Conservation (phyloP, 1,140 invertebrate genomes). For the Drosophila parvula region DNA sequence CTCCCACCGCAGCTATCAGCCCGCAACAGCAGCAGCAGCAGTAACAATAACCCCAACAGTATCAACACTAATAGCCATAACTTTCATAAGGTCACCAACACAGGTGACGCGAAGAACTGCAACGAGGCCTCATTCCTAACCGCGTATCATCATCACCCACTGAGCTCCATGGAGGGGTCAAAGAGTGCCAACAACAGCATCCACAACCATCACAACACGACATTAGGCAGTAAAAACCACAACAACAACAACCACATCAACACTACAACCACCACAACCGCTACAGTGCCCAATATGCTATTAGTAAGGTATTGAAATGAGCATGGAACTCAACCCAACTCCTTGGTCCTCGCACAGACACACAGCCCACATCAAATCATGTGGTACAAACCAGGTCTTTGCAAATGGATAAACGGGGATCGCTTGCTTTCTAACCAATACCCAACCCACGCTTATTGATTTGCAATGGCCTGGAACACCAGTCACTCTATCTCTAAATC, state of each 20-base stretch:
- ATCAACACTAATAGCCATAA: constrained; percentile 41
- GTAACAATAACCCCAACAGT: constrained; percentile 29
- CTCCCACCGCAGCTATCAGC: constrained; percentile 54
- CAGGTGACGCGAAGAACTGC: constrained; percentile 32
- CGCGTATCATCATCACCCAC: constrained; percentile 32
- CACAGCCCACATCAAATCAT: constrained; percentile 17
- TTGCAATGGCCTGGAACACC: constrained; percentile 38
- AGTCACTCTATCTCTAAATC: constrained; percentile 61
- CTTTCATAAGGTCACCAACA: constrained; percentile 20
- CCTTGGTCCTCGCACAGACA: constrained; percentile 63
- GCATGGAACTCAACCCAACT: constrained; percentile 27
- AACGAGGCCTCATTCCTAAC: constrained; percentile 60
- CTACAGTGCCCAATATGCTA: constrained; percentile 75
- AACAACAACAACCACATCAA: constrained; percentile 32
- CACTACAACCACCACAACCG: constrained; percentile 52
- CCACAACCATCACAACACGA: constrained; percentile 39
- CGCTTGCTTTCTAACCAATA: constrained; percentile 26
- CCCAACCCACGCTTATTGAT: constrained; percentile 32
- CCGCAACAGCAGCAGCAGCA: constrained; percentile 43
- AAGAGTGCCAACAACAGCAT: constrained; percentile 44
- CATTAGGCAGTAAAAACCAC: constrained; percentile 62
- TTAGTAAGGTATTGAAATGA: constrained; percentile 82
- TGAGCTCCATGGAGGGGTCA: constrained; percentile 51
- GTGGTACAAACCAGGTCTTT: constrained; percentile 37
- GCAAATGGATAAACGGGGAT: constrained; percentile 41